A percentile compares a stretch with the other conserved stretches of the same genome.
Evolutionary conservation across 2,797 vertebrate genomes (phyloP).

Genomic region (Meda fulgida): DNA sequence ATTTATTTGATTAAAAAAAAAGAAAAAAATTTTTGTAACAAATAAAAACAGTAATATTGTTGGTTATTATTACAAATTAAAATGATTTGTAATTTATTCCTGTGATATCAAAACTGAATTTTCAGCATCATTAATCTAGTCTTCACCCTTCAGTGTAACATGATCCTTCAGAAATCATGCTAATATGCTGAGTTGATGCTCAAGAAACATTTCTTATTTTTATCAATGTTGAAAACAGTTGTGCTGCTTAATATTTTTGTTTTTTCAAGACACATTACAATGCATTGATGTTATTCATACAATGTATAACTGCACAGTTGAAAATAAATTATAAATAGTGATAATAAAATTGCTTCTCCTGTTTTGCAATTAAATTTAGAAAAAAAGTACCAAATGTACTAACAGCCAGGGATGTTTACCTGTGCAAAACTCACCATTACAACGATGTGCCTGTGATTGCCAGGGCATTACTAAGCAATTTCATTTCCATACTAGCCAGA

Average conservation of each 20-base stretch:
- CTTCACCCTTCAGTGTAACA: background rate
- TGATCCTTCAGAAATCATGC: background rate
- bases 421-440: background rate
- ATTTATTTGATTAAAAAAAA: background rate
- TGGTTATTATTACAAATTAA: background rate
- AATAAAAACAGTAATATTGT: background rate
- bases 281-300: too few species aligned
- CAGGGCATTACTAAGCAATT: background rate
- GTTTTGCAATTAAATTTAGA: too few species aligned
- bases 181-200: too few species aligned
- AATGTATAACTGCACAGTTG: too few species aligned
- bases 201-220: background rate
- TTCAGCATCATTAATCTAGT: background rate
- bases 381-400: background rate
- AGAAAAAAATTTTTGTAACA: background rate
- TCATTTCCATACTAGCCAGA: background rate
- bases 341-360: too few species aligned
- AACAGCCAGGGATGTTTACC: background rate
- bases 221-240: background rate
- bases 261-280: too few species aligned
- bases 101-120: background rate
- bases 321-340: too few species aligned
- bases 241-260: background rate
- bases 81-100: background rate
- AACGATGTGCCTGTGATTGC: background rate